Conservation (phyloP, 2,888 invertebrate genomes). For the Calameuta idolon region DNA sequence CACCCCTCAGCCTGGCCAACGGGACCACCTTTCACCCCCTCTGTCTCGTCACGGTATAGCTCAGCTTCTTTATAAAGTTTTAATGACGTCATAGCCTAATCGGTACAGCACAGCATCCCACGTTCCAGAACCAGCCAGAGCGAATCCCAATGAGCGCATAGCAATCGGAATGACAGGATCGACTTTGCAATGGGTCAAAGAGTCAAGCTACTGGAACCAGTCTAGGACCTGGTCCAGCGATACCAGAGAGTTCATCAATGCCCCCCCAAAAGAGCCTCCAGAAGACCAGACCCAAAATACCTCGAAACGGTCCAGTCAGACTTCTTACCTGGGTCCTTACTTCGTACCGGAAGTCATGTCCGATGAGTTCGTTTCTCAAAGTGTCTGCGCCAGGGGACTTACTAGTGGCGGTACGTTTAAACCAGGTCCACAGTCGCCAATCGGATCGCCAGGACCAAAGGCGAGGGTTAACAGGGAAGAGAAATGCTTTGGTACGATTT, state of each 20-base stretch:
- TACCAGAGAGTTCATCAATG: background rate
- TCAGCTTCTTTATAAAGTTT: conserved; percentile 67
- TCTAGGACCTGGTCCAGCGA: background rate
- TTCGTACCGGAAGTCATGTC: background rate
- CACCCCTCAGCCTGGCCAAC: conserved; percentile 20
- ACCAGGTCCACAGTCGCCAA: background rate
- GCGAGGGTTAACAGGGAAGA: background rate
- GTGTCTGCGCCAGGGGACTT: background rate
- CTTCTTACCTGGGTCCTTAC: background rate
- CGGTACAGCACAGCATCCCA: conserved; percentile 47
- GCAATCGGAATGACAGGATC: background rate
- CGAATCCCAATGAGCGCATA: background rate
- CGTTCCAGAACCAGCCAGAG: background rate
- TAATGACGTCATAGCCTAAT: conserved; percentile 67
- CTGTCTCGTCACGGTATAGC: conserved; percentile 46
- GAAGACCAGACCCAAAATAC: background rate
- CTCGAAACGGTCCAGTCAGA: background rate
- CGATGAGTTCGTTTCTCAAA: background rate
- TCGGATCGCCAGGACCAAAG: background rate
- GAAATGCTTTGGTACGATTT: background rate
- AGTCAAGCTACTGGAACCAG: background rate
- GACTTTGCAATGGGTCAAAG: background rate
- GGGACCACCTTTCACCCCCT: conserved; percentile 22
- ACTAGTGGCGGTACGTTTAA: background rate
- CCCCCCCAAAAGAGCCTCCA: background rate